Conservation (phyloP, 2,797 vertebrate species). For the Triplophysa yarkandensis region DNA sequence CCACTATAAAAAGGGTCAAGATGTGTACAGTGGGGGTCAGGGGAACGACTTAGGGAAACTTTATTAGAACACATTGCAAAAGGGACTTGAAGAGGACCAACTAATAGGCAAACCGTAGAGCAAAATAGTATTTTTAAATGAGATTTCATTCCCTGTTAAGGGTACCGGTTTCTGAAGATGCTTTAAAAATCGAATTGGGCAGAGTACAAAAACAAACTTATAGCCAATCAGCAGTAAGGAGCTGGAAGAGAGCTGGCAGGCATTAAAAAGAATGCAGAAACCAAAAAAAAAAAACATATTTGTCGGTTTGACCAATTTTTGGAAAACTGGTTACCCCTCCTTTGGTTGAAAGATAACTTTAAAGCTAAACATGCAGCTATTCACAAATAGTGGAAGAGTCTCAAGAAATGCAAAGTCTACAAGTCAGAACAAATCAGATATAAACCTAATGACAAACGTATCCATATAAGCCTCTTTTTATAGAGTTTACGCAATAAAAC, state of each 20-base stretch:
- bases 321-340: too few species aligned
- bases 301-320: too few species aligned
- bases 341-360: not conserved
- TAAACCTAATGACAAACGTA: slow-evolving; percentile 46
- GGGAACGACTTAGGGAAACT: not conserved
- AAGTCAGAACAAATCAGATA: slow-evolving; percentile 41
- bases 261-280: too few species aligned
- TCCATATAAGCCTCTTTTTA: not conserved
- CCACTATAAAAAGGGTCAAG: not conserved
- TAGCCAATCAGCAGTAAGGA: too few species aligned
- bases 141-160: slow-evolving; percentile 50
- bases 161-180: too few species aligned
- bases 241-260: too few species aligned
- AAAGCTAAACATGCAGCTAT: not conserved
- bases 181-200: too few species aligned
- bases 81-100: slow-evolving; percentile 36
- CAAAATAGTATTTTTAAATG: slow-evolving; percentile 54
- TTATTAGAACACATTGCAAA: not conserved
- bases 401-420: slow-evolving; percentile 49
- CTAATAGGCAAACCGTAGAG: slow-evolving; percentile 54
- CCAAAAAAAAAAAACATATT: too few species aligned
- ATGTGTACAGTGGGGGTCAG: not conserved
- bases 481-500: not conserved
- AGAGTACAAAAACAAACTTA: too few species aligned
- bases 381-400: slow-evolving; percentile 32